Conservation (phyloP, 2,797 vertebrate species). For the Ambastaia sidthimunki region DNA sequence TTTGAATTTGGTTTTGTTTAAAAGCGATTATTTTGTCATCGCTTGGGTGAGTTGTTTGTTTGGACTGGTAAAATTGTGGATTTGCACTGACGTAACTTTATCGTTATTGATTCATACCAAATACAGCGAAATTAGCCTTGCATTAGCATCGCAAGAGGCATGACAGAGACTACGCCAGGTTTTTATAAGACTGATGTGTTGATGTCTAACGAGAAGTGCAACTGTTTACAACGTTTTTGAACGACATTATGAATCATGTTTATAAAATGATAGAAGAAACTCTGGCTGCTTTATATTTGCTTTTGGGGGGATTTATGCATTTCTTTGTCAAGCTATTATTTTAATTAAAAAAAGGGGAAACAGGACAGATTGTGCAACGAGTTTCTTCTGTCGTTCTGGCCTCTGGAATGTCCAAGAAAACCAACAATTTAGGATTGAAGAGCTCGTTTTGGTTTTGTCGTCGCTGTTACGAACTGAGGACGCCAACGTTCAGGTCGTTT, state of each 20-base stretch:
- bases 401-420: background rate
- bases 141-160: constrained; percentile 4
- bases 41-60: constrained; percentile 36
- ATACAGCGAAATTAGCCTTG: constrained; percentile 43
- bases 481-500: constrained; percentile 45
- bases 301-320: constrained; percentile 29
- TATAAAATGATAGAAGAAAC: constrained; percentile 39
- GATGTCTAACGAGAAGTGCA: constrained; percentile 46
- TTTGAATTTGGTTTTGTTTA: background rate
- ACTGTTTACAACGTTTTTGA: constrained; percentile 55
- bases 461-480: background rate
- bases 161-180: constrained; percentile 24
- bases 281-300: constrained; percentile 43
- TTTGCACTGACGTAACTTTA: constrained; percentile 56
- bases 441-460: background rate
- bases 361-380: constrained; percentile 21
- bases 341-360: constrained; percentile 27
- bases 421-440: constrained; percentile 37
- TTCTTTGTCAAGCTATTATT: constrained; percentile 14
- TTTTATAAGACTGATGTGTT: constrained; percentile 38
- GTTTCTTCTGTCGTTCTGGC: constrained; percentile 1
- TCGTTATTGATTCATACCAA: constrained; percentile 49
- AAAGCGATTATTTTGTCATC: background rate
- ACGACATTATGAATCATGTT: constrained; percentile 42
- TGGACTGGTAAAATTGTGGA: constrained; percentile 39